phyloP scores from a whole-genome alignment of 2,113 vertebrate genomes.

The Antechinus stuartii region DNA sequence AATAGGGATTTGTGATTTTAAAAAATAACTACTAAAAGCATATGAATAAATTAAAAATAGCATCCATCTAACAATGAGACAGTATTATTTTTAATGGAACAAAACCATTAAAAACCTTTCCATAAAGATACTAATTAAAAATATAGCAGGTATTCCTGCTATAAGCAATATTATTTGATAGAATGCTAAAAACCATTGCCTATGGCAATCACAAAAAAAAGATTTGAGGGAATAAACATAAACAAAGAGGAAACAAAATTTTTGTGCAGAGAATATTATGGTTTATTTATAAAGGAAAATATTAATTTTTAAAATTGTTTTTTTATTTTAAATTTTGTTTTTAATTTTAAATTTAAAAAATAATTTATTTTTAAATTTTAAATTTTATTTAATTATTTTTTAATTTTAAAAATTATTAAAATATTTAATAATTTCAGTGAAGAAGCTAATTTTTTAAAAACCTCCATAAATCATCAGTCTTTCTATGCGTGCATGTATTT shows the following conservation, averaged over 20 bases:
- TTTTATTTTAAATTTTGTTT: no score
- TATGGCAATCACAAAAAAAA: background rate
- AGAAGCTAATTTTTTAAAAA: background rate
- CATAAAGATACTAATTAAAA: background rate
- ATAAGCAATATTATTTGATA: background rate
- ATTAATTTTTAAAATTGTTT: no score
- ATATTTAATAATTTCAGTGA: background rate
- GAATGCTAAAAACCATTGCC: background rate
- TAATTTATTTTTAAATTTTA: no score
- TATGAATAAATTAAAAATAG: no score
- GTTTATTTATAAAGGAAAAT: background rate
- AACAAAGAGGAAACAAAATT: background rate
- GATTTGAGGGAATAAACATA: background rate
- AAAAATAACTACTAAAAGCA: no score
- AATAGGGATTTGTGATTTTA: no score
- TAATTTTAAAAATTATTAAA: background rate
- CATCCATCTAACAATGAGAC: no score
- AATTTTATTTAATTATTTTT: no score
- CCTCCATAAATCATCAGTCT: background rate
- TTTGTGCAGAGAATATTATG: background rate
- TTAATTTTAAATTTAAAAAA: no score
- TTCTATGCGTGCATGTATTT: background rate
- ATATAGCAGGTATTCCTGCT: background rate
- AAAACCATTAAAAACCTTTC: background rate
- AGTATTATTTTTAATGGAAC: no score